Base-by-base conservation (phyloP, 2,797 vertebrate species). In the Rhynchonycteris naso region DNA sequence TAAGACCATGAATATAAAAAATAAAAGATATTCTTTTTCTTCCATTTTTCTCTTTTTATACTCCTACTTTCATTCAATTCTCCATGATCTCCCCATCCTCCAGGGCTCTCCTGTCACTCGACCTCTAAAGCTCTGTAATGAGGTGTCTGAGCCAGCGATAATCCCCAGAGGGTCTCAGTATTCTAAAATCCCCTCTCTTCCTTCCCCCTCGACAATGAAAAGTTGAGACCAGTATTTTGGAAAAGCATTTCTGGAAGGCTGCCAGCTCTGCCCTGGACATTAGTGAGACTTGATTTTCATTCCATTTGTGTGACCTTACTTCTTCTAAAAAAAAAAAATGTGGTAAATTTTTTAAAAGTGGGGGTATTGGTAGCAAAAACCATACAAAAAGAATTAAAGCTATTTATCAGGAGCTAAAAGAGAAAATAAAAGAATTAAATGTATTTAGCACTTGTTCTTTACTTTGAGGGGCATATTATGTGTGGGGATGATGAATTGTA, bases 241-340 rank as follows among this genome's bases (percentile, higher is more conserved):
- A 96, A 97, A 96, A 95, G 82, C 65, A 68, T 76, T 96, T 95
- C 93, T 96, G 97, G 97, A 97, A 95, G 54, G 30, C 76, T 97
- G 93, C 95, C 97, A 97, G 74, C 14, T n/a, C 71, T 92, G 14
- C 24, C 86, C 75, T 95, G 79, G 38, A 84, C 52, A 38, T 92
- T 87, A 97, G 74, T 59, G 26, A 80, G 76, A 76, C 38, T 74
- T 94, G 86, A 84, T 93, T 96, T 96, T 93, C 94, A 94, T 96
- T 96, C 68, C 79, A 93, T 93, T 96, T 47, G 1, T 86, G 47
- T 78, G 63, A 94, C 3, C 58, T 81, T 86, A 86, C 26, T 90
- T 94, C 33, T 93, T 68, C 59, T 38, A 61, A 26, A 61, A 54
- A 88, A 66, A 21, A 54, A 79, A 68, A 83, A 30, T 11, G 58